Percentiles rank a stretch among this genome's conserved stretches.
Evolutionary conservation across 2,113 vertebrate species (phyloP).

Genomic region (Chunga burmeisteri): DNA sequence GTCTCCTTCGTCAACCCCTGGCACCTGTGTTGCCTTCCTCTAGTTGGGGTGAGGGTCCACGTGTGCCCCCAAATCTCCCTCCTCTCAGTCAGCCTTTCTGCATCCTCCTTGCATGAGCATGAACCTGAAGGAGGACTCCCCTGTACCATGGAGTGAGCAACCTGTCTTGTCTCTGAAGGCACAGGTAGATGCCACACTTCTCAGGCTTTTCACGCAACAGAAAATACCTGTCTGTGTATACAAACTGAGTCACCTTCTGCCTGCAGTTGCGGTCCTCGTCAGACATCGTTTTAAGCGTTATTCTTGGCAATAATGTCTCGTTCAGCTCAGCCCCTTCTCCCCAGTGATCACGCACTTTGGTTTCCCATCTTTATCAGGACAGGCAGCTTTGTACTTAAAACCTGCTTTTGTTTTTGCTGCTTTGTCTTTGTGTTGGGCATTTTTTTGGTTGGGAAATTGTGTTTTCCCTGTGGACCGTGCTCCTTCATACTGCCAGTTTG

Average conservation of each 20-base stretch:
- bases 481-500: neutral
- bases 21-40: neutral
- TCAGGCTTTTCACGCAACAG: neutral
- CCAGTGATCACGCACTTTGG: neutral
- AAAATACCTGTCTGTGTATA: neutral
- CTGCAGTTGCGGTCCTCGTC: neutral
- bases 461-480: neutral
- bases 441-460: neutral
- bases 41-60: fast-evolving
- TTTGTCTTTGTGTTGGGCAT: neutral
- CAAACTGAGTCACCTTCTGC: neutral
- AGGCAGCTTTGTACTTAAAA: neutral
- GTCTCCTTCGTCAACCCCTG: neutral
- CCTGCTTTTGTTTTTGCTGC: neutral
- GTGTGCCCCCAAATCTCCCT: neutral
- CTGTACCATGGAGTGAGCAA: neutral
- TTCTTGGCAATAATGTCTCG: neutral
- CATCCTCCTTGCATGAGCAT: neutral
- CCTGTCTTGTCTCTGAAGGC: neutral
- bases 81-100: neutral
- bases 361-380: neutral
- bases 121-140: neutral
- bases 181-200: neutral
- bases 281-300: fast-evolving
- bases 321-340: neutral